These are phyloP conservation scores for Sebastes taczanowskii DNA, from an alignment of 2,797 vertebrate species.

Conservation along the genomic window DNA sequence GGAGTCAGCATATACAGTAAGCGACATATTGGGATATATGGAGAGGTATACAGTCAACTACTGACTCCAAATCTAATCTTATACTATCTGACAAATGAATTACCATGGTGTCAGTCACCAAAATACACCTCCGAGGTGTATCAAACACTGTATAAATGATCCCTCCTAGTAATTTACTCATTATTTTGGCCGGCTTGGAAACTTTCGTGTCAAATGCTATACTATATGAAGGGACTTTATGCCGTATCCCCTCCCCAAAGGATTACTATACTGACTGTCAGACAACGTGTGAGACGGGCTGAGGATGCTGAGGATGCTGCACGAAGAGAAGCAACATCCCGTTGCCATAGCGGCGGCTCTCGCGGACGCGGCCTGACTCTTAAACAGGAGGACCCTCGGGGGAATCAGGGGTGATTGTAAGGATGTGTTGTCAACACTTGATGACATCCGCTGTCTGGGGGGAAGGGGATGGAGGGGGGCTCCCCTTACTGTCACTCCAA, in stretches of 20 bases:
- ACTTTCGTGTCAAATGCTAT: slow-evolving; percentile 23
- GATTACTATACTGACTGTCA: slow-evolving; percentile 48
- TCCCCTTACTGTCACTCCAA: slow-evolving; percentile 23
- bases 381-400: slow-evolving; percentile 79
- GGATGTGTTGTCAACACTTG: slow-evolving; percentile 73
- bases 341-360: slow-evolving; percentile 86
- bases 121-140: background rate
- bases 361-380: slow-evolving; percentile 79
- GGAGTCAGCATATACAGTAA: background rate
- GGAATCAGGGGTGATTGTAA: slow-evolving; percentile 42
- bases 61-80: background rate
- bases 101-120: background rate
- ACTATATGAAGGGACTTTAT: background rate
- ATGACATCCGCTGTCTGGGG: slow-evolving; percentile 62
- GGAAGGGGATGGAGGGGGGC: background rate
- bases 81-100: background rate
- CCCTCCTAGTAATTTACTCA: background rate
- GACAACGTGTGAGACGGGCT: slow-evolving; percentile 52
- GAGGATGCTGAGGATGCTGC: slow-evolving; percentile 47
- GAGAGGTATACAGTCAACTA: background rate
- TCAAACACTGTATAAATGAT: background rate
- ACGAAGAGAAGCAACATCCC: slow-evolving; percentile 73
- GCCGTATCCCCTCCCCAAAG: background rate
- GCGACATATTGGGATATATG: background rate
- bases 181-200: slow-evolving; percentile 20